Evolutionary conservation across 2,888 invertebrate species (phyloP).

Genomic region (Sympetrum striolatum): DNA sequence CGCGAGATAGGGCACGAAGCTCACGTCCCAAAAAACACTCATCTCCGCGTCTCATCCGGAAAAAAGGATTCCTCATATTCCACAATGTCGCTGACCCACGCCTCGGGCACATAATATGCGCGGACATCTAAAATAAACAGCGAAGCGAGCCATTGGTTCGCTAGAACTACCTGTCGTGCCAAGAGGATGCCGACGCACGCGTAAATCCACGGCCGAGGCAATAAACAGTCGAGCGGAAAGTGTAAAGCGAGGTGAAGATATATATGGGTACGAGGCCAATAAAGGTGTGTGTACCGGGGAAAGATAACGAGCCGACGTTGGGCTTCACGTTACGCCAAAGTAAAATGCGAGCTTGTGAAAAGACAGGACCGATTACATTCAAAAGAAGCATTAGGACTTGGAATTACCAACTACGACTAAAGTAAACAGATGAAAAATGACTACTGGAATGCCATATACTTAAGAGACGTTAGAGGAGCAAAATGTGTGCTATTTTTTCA

Average conservation of each 20-base stretch:
- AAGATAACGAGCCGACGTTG: not conserved
- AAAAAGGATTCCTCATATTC: not conserved
- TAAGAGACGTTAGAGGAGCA: too few relatives aligned
- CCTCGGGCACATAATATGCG: not conserved
- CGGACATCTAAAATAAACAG: not conserved
- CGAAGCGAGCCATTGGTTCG: not conserved
- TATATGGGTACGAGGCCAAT: not conserved
- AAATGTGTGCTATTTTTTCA: not conserved
- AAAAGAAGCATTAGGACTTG: too few relatives aligned
- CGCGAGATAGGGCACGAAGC: constrained; percentile 14
- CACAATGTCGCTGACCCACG: not conserved
- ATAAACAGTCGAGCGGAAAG: not conserved
- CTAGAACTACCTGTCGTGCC: not conserved
- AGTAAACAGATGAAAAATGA: too few relatives aligned
- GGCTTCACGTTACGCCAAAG: not conserved
- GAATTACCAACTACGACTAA: too few relatives aligned
- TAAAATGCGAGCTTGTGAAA: not conserved
- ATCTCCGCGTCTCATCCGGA: not conserved
- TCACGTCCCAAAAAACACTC: not conserved
- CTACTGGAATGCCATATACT: too few relatives aligned
- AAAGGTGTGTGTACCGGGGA: not conserved
- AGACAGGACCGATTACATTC: not conserved
- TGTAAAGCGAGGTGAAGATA: not conserved
- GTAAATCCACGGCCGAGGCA: not conserved
- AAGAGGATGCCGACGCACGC: not conserved